Percentiles rank a stretch among this genome's conserved stretches.
Conservation (phyloP, 2,113 vertebrate species). For the Cinclus cinclus region DNA sequence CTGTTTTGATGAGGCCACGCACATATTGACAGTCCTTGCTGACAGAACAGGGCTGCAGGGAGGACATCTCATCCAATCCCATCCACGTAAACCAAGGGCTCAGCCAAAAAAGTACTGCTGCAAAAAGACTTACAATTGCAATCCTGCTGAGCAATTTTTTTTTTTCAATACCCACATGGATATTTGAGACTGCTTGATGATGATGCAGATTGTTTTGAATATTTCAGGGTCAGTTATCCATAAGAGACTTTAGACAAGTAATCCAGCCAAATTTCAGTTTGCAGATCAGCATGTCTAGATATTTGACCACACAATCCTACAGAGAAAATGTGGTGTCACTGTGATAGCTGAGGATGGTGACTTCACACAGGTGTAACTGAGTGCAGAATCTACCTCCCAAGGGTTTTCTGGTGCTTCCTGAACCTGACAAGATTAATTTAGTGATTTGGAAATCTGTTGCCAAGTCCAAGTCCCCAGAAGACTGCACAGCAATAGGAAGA, state of each 20-base stretch:
- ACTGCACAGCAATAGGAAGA: constrained; percentile 61
- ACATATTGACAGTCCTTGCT: background rate
- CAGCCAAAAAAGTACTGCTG: background rate
- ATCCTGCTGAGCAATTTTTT: background rate
- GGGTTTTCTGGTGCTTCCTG: constrained; percentile 62
- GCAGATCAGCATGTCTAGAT: background rate
- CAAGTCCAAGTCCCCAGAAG: constrained; percentile 69
- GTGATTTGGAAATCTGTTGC: constrained; percentile 67
- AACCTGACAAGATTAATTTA: constrained; percentile 80
- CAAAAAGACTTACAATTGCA: background rate
- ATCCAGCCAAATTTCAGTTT: background rate
- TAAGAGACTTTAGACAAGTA: background rate
- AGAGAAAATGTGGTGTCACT: background rate
- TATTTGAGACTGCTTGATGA: background rate
- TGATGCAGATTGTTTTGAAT: background rate
- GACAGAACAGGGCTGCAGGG: background rate
- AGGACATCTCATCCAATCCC: background rate
- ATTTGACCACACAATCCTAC: background rate
- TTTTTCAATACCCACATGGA: background rate
- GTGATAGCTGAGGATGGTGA: background rate
- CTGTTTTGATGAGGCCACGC: background rate
- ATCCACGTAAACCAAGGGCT: background rate
- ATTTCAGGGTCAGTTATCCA: background rate
- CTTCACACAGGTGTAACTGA: constrained; percentile 54
- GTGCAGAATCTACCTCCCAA: background rate